Percentiles rank a stretch among this genome's conserved stretches.
These are phyloP conservation scores for Ploceus nigricollis DNA, from an alignment of 2,113 vertebrate species.

Conservation along the genomic window DNA sequence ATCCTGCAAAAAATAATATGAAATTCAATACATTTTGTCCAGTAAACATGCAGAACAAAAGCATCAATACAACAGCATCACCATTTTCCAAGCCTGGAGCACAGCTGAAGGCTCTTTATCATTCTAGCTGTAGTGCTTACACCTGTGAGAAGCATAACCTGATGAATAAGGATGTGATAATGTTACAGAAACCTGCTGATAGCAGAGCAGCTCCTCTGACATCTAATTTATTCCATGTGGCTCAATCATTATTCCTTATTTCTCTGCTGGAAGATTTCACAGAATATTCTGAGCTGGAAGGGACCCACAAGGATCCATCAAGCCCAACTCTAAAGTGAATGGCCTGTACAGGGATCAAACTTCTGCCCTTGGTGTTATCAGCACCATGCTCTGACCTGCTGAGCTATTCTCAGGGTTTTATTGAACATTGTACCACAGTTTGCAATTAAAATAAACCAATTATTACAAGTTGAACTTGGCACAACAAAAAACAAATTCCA, in stretches of 20 bases:
- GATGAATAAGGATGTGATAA: conserved; percentile 67
- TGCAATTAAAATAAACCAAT: conserved; percentile 16
- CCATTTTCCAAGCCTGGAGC: conserved; percentile 13
- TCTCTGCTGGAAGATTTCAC: neutral
- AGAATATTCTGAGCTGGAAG: neutral
- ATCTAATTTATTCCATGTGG: conserved; percentile 50
- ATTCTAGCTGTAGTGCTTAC: conserved; percentile 20
- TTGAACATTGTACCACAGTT: neutral
- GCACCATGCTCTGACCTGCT: neutral
- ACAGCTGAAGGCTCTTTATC: conserved; percentile 52
- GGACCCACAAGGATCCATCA: neutral
- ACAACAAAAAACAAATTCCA: neutral
- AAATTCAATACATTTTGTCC: neutral
- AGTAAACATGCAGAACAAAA: conserved; percentile 44
- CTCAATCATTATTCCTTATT: conserved; percentile 40
- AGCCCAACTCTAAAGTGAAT: neutral
- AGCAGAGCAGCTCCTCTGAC: conserved; percentile 45
- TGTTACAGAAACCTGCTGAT: conserved; percentile 53
- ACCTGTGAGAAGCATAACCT: conserved; percentile 54
- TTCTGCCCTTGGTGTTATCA: neutral
- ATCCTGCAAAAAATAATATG: neutral
- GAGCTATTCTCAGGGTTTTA: neutral
- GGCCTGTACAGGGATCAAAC: neutral
- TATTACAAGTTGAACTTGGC: neutral
- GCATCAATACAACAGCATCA: neutral